A percentile compares a stretch with the other conserved stretches of the same genome.
These are phyloP conservation scores for Punctoribates punctum DNA, from an alignment of 2,888 invertebrate genomes.

Conservation along the genomic window DNA sequence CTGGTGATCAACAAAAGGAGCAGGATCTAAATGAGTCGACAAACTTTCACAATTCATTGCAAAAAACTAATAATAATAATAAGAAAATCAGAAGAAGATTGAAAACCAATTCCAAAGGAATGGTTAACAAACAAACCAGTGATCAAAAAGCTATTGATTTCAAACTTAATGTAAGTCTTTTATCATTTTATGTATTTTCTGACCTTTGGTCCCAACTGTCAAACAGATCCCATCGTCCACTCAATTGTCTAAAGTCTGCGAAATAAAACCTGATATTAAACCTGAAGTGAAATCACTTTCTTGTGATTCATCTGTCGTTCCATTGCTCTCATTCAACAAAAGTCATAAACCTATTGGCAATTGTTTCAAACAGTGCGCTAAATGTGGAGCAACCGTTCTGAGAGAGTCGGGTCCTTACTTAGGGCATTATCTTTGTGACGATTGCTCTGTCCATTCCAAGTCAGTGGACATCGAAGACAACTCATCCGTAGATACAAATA, in stretches of 20 bases:
- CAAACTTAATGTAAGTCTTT: not conserved
- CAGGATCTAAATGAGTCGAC: not conserved
- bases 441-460: not conserved
- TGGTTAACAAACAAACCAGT: not conserved
- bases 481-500: not conserved
- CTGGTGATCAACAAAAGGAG: not conserved
- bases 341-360: not conserved
- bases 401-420: conserved; percentile 31
- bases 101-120: not conserved
- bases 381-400: conserved; percentile 32
- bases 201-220: not conserved
- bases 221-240: not conserved
- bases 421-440: conserved; percentile 35
- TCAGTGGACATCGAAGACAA: not conserved
- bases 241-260: not conserved
- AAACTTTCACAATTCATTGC: not conserved
- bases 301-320: not conserved
- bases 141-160: not conserved
- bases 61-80: no score
- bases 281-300: no score
- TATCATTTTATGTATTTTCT: not conserved
- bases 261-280: not conserved
- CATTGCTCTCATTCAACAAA: not conserved
- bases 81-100: not conserved
- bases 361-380: conserved; percentile 36